These are phyloP conservation scores for Epinotia demarniana DNA, from an alignment of 2,888 invertebrate species.

Conservation along the genomic window DNA sequence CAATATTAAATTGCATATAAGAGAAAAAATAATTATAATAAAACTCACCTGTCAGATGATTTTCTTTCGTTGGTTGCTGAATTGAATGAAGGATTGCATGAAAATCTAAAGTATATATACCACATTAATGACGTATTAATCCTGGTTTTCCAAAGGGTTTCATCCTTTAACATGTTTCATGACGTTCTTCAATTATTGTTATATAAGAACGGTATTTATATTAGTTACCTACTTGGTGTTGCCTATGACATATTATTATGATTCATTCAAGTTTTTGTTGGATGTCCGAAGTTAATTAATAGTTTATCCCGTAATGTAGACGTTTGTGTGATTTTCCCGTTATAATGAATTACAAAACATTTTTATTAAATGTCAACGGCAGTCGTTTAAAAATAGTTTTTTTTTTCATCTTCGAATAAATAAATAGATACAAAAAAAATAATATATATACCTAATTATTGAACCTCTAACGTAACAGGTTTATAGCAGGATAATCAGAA, in stretches of 20 bases:
- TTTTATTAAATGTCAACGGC: no score
- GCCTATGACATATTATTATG: not conserved
- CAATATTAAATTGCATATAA: not conserved
- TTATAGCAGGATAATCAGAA: no score
- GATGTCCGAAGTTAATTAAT: not conserved
- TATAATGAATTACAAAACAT: no score
- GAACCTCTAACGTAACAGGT: no score
- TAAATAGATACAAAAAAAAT: no score
- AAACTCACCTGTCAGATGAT: not conserved
- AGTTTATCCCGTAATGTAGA: not conserved
- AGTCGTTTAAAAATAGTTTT: no score
- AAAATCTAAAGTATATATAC: constrained; percentile 3
- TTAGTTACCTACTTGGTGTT: not conserved
- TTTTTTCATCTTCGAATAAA: no score
- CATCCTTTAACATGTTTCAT: not conserved
- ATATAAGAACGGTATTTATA: not conserved
- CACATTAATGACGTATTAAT: not conserved
- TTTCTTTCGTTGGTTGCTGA: not conserved
- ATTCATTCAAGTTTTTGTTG: not conserved
- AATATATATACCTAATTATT: no score
- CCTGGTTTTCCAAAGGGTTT: not conserved
- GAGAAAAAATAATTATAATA: not conserved
- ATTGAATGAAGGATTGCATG: not conserved
- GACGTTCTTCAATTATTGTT: not conserved
- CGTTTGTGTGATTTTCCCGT: not conserved